phyloP scores from a whole-genome alignment of 2,888 invertebrate species.

The Octodonta nipae region DNA sequence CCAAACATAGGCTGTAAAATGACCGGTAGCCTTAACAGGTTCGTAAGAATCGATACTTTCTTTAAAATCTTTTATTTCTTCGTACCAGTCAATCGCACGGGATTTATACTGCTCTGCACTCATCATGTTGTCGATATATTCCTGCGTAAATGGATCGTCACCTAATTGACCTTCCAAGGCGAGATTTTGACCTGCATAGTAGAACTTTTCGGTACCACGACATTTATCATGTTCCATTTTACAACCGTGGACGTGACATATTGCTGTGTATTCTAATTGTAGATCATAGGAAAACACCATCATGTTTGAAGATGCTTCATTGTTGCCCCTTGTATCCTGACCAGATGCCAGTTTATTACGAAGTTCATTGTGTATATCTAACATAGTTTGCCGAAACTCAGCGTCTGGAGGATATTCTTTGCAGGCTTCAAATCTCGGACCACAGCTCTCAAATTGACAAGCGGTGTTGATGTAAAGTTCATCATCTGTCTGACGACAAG shows the following conservation, averaged over 20 bases:
- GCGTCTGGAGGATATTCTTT: not conserved
- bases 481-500: not conserved
- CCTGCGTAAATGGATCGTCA: no score
- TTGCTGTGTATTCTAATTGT: constrained; percentile 15
- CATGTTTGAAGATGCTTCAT: constrained; percentile 11
- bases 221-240: constrained; percentile 14
- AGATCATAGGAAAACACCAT: constrained; percentile 12
- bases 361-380: constrained; percentile 10
- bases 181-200: constrained; percentile 11
- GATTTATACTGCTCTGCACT: no score
- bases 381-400: constrained; percentile 1
- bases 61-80: no score
- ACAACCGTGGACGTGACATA: constrained; percentile 15
- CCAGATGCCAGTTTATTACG: constrained; percentile 10
- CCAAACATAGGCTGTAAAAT: constrained; percentile 16
- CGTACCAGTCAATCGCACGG: no score
- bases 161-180: no score
- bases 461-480: no score
- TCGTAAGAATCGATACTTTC: not conserved
- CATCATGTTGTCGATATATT: no score
- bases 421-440: not conserved
- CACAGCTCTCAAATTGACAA: not conserved
- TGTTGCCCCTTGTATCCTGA: constrained; percentile 10
- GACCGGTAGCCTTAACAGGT: constrained; percentile 8
- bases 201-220: constrained; percentile 9